phyloP scores from a whole-genome alignment of 2,888 invertebrate genomes.

The Morpho achilles region DNA sequence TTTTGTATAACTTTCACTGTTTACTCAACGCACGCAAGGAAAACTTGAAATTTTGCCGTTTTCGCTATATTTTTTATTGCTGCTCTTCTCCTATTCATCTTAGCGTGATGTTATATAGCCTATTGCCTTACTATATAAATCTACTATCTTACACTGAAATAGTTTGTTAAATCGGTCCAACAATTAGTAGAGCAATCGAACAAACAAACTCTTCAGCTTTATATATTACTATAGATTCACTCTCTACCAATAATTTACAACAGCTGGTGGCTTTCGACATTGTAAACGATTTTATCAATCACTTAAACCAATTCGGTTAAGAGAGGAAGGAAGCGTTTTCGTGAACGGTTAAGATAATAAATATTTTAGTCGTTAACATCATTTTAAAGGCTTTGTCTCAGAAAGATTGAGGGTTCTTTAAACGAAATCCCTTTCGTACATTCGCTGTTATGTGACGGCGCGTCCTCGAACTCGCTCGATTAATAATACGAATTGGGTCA shows the following conservation, averaged over 20 bases:
- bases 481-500: slow-evolving; percentile 25
- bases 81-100: too few relatives aligned
- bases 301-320: slow-evolving; percentile 16
- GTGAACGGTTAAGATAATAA: slow-evolving; percentile 21
- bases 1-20: too few relatives aligned
- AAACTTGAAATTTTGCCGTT: too few relatives aligned
- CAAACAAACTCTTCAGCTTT: too few relatives aligned
- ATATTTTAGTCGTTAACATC: slow-evolving; percentile 22
- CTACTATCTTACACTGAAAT: too few relatives aligned
- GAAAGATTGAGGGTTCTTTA: slow-evolving; percentile 19
- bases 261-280: slow-evolving; percentile 9
- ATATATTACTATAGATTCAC: background rate
- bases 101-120: too few relatives aligned
- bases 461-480: slow-evolving; percentile 8
- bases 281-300: slow-evolving; percentile 12
- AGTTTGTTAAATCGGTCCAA: too few relatives aligned
- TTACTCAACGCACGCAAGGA: too few relatives aligned
- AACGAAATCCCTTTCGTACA: slow-evolving; percentile 17
- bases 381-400: slow-evolving; percentile 19
- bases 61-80: too few relatives aligned
- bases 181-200: too few relatives aligned
- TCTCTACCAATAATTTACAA: background rate
- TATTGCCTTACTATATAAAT: too few relatives aligned
- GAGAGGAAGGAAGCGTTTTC: slow-evolving; percentile 22
- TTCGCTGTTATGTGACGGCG: slow-evolving; percentile 14